phyloP scores from a whole-genome alignment of 2,113 vertebrate genomes.

The Cochlearius cochlearius region DNA sequence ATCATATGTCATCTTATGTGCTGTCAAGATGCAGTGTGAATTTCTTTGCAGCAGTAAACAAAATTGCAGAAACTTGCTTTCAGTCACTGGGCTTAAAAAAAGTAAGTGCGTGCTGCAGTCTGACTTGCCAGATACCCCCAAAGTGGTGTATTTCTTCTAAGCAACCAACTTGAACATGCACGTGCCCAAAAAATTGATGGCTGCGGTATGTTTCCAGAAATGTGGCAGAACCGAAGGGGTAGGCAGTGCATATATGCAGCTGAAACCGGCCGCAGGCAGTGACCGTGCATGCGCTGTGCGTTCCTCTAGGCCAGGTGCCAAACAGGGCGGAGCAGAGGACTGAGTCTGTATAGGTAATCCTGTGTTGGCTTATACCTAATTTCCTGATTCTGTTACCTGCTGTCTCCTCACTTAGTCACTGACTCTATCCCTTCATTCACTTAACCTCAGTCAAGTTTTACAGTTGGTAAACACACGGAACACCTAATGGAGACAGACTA shows the following conservation, averaged over 20 bases:
- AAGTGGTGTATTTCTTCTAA: neutral
- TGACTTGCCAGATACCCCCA: neutral
- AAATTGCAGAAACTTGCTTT: neutral
- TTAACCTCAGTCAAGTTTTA: neutral
- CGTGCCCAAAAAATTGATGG: neutral
- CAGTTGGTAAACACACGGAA: neutral
- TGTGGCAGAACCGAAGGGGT: neutral
- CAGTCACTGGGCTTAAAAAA: neutral
- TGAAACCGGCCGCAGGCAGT: accelerated
- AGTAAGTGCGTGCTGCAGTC: neutral
- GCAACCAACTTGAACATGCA: neutral
- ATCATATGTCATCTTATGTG: neutral
- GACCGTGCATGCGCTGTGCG: accelerated
- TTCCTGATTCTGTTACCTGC: neutral
- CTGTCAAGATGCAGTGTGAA: neutral
- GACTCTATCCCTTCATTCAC: neutral
- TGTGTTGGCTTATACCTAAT: neutral
- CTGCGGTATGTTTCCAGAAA: neutral
- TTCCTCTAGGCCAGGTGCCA: neutral
- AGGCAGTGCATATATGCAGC: too few species aligned
- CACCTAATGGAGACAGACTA: neutral
- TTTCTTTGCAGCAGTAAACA: neutral
- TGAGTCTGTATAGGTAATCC: neutral
- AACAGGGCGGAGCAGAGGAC: neutral
- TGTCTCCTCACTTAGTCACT: neutral